Evolutionary conservation across 2,113 vertebrate species (phyloP).

Genomic region (Zapus hudsonius): DNA sequence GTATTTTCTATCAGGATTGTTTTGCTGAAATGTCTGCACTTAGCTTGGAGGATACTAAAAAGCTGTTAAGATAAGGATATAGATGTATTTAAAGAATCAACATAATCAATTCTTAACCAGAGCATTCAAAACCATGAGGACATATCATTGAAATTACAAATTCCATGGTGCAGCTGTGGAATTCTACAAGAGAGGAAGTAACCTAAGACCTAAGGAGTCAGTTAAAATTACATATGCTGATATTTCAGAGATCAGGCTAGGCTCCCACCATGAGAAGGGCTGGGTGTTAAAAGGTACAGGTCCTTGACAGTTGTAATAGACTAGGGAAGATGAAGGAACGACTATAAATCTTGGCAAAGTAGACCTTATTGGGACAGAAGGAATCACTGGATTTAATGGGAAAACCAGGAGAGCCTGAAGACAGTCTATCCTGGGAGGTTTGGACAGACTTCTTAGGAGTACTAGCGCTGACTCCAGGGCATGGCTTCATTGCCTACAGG

Average conservation of each 20-base stretch:
- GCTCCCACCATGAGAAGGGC: neutral
- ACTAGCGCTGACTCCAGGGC: neutral
- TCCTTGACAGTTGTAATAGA: neutral
- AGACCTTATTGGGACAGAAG: neutral
- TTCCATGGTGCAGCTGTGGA: neutral
- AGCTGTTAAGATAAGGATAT: neutral
- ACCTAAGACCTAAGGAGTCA: neutral
- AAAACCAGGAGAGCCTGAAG: neutral
- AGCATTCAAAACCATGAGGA: slow-evolving; percentile 52
- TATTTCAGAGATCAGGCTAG: neutral
- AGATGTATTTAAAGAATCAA: slow-evolving; percentile 21
- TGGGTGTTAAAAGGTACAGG: neutral
- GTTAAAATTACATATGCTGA: neutral
- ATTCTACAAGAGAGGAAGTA: neutral
- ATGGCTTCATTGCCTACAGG: neutral
- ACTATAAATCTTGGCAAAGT: neutral
- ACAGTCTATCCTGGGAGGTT: neutral
- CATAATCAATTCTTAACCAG: neutral
- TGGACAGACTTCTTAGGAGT: neutral
- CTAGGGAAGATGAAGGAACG: neutral
- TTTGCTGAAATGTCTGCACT: slow-evolving; percentile 12
- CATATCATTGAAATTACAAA: slow-evolving; percentile 2
- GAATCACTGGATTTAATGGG: neutral
- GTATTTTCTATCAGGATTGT: neutral
- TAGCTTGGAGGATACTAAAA: neutral